A percentile compares a stretch with the other conserved stretches of the same genome.
Conservation (phyloP, 2,113 vertebrate species). For the Urocynchramus pylzowi region DNA sequence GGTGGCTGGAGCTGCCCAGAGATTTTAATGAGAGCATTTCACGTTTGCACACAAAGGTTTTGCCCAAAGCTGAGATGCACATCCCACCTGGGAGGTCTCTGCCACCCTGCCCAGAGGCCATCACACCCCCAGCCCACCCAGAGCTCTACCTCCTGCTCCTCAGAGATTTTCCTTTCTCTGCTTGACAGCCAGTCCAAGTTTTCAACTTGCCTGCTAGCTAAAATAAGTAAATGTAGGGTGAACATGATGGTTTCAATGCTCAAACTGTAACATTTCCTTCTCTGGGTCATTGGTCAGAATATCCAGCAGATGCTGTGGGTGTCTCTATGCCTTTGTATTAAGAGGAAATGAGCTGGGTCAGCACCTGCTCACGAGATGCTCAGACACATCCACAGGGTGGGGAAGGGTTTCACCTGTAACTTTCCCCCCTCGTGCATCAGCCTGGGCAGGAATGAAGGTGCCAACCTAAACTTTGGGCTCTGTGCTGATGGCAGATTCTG, state of each 20-base stretch:
- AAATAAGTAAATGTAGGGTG: neutral
- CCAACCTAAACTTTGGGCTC: neutral
- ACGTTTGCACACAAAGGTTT: neutral
- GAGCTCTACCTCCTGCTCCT: neutral
- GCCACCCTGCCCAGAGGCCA: neutral
- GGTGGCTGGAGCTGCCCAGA: neutral
- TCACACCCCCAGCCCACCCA: neutral
- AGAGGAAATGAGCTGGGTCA: neutral
- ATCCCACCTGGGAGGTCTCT: neutral
- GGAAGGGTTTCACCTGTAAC: neutral
- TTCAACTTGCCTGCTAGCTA: neutral
- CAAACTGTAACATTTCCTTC: neutral
- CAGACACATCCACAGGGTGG: neutral
- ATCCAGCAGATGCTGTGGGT: neutral
- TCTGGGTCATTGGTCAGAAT: neutral
- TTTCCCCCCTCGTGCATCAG: neutral
- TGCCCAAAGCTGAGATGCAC: neutral
- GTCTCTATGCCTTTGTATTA: accelerated
- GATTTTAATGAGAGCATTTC: neutral
- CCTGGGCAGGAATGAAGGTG: neutral
- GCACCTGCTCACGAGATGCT: neutral
- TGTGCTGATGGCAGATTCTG: neutral
- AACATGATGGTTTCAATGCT: neutral
- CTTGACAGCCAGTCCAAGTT: neutral
- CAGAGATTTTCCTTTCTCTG: neutral